These are phyloP conservation scores for Timema cristinae DNA, from an alignment of 2,888 invertebrate genomes.

Conservation along the genomic window DNA sequence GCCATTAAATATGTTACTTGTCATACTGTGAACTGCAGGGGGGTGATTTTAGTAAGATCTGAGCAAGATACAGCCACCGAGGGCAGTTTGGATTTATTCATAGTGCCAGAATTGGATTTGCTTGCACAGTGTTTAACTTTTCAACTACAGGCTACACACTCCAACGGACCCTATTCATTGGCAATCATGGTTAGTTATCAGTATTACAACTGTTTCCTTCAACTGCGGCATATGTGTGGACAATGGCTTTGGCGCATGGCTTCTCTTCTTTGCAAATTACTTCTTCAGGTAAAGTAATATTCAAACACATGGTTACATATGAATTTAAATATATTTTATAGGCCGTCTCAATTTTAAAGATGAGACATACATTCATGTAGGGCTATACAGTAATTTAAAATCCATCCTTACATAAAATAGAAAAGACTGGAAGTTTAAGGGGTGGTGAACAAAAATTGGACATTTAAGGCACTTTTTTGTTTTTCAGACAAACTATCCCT, in stretches of 20 bases:
- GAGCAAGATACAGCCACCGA: slow-evolving; percentile 13
- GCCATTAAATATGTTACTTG: slow-evolving; percentile 33
- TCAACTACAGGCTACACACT: slow-evolving; percentile 21
- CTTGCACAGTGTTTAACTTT: slow-evolving; percentile 32
- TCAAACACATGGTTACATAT: too few relatives aligned
- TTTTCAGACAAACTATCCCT: too few relatives aligned
- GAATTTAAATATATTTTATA: too few relatives aligned
- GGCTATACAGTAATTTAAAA: too few relatives aligned
- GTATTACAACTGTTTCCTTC: slow-evolving; percentile 29
- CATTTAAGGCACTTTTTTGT: too few relatives aligned
- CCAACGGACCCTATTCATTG: slow-evolving; percentile 29
- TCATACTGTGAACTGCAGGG: slow-evolving; percentile 32
- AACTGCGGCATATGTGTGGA: slow-evolving; percentile 25
- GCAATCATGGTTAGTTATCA: slow-evolving; percentile 29
- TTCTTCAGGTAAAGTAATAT: too few relatives aligned
- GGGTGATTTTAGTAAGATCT: not conserved
- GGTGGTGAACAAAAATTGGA: too few relatives aligned
- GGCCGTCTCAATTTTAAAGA: too few relatives aligned
- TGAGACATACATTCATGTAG: too few relatives aligned
- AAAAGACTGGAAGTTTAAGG: too few relatives aligned
- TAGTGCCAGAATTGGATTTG: slow-evolving; percentile 33
- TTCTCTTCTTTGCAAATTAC: too few relatives aligned
- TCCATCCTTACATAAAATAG: too few relatives aligned
- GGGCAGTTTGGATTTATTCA: slow-evolving; percentile 28
- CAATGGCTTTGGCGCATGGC: slow-evolving; percentile 27